These are phyloP conservation scores for Scaptodrosophila latifasciaeformis DNA, from an alignment of 2,888 invertebrate genomes.

Conservation along the genomic window DNA sequence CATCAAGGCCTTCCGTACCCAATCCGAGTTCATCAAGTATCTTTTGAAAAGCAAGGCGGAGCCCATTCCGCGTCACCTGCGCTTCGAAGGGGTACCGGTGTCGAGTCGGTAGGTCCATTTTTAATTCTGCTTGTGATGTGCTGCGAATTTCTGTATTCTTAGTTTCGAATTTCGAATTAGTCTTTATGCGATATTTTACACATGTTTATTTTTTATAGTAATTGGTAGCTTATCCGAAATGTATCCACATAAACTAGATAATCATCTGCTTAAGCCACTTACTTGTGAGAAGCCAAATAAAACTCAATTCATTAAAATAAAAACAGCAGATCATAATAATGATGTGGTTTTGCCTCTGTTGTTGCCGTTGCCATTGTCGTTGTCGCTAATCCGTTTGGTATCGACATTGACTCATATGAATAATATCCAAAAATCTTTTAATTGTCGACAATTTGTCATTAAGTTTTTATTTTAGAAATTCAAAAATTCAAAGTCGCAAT, in stretches of 20 bases:
- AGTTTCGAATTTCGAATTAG: constrained; percentile 25
- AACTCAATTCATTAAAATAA: constrained; percentile 22
- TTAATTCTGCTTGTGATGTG: constrained; percentile 32
- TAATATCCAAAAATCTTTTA: constrained; percentile 34
- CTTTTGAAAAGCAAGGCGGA: constrained; percentile 60
- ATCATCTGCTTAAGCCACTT: too few relatives aligned
- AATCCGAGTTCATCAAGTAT: constrained; percentile 68
- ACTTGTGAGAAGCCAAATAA: too few relatives aligned
- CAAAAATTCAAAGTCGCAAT: constrained; percentile 30
- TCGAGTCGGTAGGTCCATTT: constrained; percentile 19
- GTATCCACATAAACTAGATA: too few relatives aligned
- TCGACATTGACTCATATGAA: too few relatives aligned
- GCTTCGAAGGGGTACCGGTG: constrained; percentile 34
- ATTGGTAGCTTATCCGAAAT: too few relatives aligned
- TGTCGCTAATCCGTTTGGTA: too few relatives aligned
- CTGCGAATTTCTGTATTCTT: constrained; percentile 40
- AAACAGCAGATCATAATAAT: too few relatives aligned
- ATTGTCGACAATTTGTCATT: constrained; percentile 9
- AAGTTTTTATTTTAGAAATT: constrained; percentile 6
- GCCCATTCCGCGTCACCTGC: constrained; percentile 42
- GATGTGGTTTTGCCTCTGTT: too few relatives aligned
- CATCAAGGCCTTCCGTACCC: constrained; percentile 65
- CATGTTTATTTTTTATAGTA: too few relatives aligned
- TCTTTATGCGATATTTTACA: too few relatives aligned
- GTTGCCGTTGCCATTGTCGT: too few relatives aligned